A percentile compares a stretch with the other conserved stretches of the same genome.
phyloP scores from a whole-genome alignment of 2,113 vertebrate genomes.

The Pteropus alecto region DNA sequence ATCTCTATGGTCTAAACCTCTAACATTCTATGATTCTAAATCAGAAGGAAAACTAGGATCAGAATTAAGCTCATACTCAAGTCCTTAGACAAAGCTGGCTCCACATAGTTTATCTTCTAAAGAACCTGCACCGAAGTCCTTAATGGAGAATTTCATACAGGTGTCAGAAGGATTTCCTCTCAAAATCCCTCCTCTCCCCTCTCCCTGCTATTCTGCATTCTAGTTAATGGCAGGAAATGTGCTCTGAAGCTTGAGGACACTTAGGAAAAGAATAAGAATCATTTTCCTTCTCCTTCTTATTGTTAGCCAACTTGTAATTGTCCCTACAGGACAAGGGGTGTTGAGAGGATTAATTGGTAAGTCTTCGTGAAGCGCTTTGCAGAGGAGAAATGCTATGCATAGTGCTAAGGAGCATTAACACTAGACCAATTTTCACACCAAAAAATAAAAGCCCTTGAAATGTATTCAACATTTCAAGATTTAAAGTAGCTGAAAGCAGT shows the following conservation, averaged over 20 bases:
- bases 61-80: background rate
- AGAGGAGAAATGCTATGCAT: background rate
- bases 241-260: background rate
- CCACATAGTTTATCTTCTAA: background rate
- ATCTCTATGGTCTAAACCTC: background rate
- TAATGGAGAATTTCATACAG: background rate
- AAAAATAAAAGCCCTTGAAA: background rate
- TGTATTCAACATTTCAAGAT: background rate
- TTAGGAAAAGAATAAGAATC: conserved; percentile 14
- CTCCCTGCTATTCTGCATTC: background rate
- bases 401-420: background rate
- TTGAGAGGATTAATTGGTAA: conserved; percentile 43
- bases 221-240: background rate
- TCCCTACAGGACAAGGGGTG: background rate
- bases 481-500: background rate
- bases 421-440: background rate
- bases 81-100: background rate
- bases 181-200: background rate
- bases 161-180: background rate
- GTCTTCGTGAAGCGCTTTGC: background rate
- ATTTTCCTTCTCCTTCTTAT: background rate
- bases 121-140: background rate
- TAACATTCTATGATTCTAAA: background rate
- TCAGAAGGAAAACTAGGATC: background rate
- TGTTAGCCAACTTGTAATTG: conserved; percentile 4